Percentiles rank a stretch among this genome's conserved stretches.
These are phyloP conservation scores for Paracentrotus lividus DNA, from an alignment of 53 echinoderm and acorn worm genomes.

Conservation along the genomic window DNA sequence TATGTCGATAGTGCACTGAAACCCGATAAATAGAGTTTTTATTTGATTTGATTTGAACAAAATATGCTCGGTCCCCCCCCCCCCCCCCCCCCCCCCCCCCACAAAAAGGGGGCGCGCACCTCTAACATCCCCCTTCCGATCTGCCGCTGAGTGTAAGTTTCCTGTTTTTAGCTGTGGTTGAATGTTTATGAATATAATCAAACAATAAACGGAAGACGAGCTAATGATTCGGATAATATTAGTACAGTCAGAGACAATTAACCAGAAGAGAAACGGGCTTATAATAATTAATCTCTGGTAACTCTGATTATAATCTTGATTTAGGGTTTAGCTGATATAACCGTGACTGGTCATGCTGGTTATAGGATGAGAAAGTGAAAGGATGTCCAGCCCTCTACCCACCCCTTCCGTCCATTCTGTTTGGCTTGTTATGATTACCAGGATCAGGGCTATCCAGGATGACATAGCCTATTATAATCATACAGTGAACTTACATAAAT, in stretches of 20 bases:
- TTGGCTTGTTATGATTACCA: slow-evolving; percentile 11
- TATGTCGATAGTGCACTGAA: too few relatives aligned
- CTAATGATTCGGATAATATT: not conserved
- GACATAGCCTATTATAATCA: not conserved
- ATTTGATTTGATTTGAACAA: too few relatives aligned
- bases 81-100: not conserved
- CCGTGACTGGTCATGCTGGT: too few relatives aligned
- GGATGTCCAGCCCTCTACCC: not conserved
- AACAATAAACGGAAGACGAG: not conserved
- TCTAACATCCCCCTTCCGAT: not conserved
- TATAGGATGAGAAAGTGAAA: not conserved
- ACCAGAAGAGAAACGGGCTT: slow-evolving; percentile 15
- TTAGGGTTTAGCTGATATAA: not conserved
- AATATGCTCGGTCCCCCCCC: not conserved
- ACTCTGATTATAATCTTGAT: not conserved
- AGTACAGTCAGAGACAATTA: not conserved
- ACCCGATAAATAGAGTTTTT: too few relatives aligned
- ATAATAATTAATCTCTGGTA: not conserved
- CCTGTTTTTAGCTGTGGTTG: not conserved
- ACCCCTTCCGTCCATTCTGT: slow-evolving; percentile 10
- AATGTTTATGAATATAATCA: slow-evolving; percentile 11
- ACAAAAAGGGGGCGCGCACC: not conserved
- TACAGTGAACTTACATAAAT: not conserved
- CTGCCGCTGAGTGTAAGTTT: not conserved
- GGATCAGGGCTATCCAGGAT: not conserved